A percentile compares a stretch with the other conserved stretches of the same genome.
phyloP scores from a whole-genome alignment of 2,797 vertebrate genomes.

The Lutjanus argentimaculatus region DNA sequence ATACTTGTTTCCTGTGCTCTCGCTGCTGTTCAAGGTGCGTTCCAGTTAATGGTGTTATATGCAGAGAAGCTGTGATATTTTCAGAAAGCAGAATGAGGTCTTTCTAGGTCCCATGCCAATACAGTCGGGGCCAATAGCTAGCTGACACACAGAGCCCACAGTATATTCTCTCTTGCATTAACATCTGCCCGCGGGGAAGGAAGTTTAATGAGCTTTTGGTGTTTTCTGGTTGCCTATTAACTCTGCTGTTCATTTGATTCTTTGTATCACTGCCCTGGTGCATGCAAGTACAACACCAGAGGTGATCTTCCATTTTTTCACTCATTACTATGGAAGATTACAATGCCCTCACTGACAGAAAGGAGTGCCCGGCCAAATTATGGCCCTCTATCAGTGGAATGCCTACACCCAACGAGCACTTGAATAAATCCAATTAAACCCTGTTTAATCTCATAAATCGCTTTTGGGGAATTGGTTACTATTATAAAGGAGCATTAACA shows the following conservation, averaged over 20 bases:
- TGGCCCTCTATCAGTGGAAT: slow-evolving; percentile 6
- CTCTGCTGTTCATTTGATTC: slow-evolving; percentile 23
- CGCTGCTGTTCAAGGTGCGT: slow-evolving; percentile 7
- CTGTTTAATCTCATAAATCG: slow-evolving; percentile 16
- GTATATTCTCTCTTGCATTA: slow-evolving; percentile 16
- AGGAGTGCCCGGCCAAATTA: not conserved
- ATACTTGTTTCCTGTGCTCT: not conserved
- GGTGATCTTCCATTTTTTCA: slow-evolving; percentile 8
- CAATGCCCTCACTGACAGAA: slow-evolving; percentile 1
- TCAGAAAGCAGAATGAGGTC: slow-evolving; percentile 24
- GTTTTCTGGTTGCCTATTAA: slow-evolving; percentile 47
- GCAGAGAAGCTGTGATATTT: slow-evolving; percentile 32
- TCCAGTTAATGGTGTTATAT: not conserved
- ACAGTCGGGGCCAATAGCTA: slow-evolving; percentile 6
- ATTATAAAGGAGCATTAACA: slow-evolving; percentile 23
- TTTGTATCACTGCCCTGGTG: slow-evolving; percentile 15
- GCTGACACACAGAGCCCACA: slow-evolving; percentile 21
- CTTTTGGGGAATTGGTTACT: slow-evolving; percentile 8
- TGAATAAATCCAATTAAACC: slow-evolving; percentile 45
- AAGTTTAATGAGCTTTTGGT: slow-evolving; percentile 55
- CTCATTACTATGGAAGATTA: slow-evolving; percentile 29
- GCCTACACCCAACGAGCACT: not conserved
- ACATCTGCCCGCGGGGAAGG: slow-evolving; percentile 28
- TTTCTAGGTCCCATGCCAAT: slow-evolving; percentile 16
- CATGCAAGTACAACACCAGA: slow-evolving; percentile 1